phyloP scores from a whole-genome alignment of 53 echinoderm and acorn worm genomes.

The Luidia sarsii region DNA sequence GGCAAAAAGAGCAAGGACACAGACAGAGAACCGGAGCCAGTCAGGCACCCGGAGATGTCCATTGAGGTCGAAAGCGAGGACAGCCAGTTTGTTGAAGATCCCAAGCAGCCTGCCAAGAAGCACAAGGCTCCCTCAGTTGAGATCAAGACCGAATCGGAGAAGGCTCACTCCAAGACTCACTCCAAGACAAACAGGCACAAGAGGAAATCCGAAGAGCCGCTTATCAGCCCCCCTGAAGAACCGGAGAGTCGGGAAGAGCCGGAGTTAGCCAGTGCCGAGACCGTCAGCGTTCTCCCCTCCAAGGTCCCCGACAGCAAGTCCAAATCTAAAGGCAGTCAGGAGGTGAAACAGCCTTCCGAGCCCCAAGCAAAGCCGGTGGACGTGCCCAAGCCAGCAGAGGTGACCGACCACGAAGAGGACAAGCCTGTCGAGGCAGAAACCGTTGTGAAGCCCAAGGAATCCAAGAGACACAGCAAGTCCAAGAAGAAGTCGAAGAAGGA shows the following conservation, averaged over 20 bases:
- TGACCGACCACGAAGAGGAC: too few relatives aligned
- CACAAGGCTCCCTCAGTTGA: conserved; percentile 9
- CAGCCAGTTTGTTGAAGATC: conserved; percentile 20
- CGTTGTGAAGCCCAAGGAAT: conserved; percentile 41
- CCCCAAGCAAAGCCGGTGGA: conserved; percentile 29
- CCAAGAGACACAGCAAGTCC: conserved; percentile 63
- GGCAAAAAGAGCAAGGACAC: conserved; percentile 9
- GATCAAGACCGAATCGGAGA: conserved; percentile 18
- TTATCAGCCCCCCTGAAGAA: conserved; percentile 2
- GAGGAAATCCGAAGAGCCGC: conserved; percentile 17
- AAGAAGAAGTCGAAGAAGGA: conserved; percentile 70
- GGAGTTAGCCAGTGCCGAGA: background rate
- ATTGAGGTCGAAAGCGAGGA: conserved; percentile 53
- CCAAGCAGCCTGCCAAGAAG: conserved; percentile 30
- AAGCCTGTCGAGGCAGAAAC: conserved; percentile 45
- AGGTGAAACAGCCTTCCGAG: conserved; percentile 43
- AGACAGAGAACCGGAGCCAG: conserved; percentile 9
- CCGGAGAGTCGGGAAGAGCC: background rate
- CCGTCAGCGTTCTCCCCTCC: background rate
- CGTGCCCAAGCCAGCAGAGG: conserved; percentile 47
- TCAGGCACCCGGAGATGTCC: conserved; percentile 40
- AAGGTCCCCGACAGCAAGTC: conserved; percentile 24
- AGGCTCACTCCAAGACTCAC: background rate
- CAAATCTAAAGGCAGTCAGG: conserved; percentile 24
- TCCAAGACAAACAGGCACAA: conserved; percentile 25